phyloP scores from a whole-genome alignment of 2,113 vertebrate species.

The Microcebus murinus region DNA sequence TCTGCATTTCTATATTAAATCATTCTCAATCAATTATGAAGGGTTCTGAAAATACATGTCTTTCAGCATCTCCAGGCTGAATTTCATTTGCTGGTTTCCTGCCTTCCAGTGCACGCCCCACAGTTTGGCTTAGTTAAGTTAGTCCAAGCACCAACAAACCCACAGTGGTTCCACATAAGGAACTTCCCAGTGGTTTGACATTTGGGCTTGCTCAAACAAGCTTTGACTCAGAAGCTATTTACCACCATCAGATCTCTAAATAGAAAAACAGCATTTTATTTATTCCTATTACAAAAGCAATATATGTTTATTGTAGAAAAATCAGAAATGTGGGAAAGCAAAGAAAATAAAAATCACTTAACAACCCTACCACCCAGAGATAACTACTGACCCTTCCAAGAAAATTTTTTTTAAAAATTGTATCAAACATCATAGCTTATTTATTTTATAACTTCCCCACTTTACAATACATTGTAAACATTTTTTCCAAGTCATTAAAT shows the following conservation, averaged over 20 bases:
- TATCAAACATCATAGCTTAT: not conserved
- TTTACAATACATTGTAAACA: constrained; percentile 25
- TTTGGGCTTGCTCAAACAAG: not conserved
- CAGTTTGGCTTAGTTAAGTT: not conserved
- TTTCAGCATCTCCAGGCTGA: not conserved
- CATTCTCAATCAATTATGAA: not conserved
- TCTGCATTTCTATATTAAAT: constrained; percentile 50
- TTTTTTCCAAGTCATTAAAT: constrained; percentile 40
- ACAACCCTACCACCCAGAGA: not conserved
- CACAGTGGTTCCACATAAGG: not conserved
- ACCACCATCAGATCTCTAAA: not conserved
- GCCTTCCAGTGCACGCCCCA: not conserved
- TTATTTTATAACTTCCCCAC: constrained; percentile 3
- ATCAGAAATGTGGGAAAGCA: constrained; percentile 23
- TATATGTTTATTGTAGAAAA: not conserved
- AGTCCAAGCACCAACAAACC: not conserved
- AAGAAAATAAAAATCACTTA: constrained; percentile 23
- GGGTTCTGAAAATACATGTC: not conserved
- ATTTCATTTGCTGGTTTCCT: not conserved
- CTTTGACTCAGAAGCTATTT: not conserved
- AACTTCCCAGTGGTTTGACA: not conserved
- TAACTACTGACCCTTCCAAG: not conserved
- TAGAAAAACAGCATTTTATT: not conserved
- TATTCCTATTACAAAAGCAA: constrained; percentile 25
- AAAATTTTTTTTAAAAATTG: not conserved